Conservation (phyloP, 2,888 invertebrate species). For the Deladenus siricidicola region DNA sequence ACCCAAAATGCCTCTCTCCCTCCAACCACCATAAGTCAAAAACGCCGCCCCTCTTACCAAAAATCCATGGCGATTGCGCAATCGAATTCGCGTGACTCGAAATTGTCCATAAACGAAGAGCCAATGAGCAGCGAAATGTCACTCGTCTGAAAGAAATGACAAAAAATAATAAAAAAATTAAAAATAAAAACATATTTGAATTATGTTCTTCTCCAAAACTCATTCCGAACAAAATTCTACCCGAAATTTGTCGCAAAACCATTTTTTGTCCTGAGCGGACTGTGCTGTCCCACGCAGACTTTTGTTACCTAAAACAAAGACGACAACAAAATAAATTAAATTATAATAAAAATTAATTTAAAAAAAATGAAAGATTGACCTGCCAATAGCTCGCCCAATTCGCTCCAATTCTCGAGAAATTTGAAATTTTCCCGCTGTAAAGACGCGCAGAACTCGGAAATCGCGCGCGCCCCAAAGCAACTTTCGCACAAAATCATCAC, state of each 20-base stretch:
- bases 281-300: too few relatives aligned
- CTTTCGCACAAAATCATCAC: constrained; percentile 1
- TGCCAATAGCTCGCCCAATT: not conserved
- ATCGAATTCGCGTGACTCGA: not conserved
- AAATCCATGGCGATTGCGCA: not conserved
- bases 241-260: too few relatives aligned
- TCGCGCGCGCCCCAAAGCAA: constrained; percentile 1
- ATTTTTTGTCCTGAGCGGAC: too few relatives aligned
- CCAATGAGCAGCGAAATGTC: not conserved
- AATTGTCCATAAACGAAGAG: constrained; percentile 1
- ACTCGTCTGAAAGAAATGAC: not conserved
- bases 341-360: not conserved
- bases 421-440: not conserved
- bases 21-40: too few relatives aligned
- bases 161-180: not conserved
- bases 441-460: not conserved
- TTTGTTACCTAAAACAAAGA: not conserved
- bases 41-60: too few relatives aligned
- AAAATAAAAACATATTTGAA: not conserved
- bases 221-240: not conserved
- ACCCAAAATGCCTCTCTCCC: too few relatives aligned
- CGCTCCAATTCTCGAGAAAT: constrained; percentile 6
- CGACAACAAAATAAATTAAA: not conserved
- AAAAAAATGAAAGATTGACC: not conserved
- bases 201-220: not conserved